Evolutionary conservation across 2,888 invertebrate genomes (phyloP).

Genomic region (Mantis religiosa): DNA sequence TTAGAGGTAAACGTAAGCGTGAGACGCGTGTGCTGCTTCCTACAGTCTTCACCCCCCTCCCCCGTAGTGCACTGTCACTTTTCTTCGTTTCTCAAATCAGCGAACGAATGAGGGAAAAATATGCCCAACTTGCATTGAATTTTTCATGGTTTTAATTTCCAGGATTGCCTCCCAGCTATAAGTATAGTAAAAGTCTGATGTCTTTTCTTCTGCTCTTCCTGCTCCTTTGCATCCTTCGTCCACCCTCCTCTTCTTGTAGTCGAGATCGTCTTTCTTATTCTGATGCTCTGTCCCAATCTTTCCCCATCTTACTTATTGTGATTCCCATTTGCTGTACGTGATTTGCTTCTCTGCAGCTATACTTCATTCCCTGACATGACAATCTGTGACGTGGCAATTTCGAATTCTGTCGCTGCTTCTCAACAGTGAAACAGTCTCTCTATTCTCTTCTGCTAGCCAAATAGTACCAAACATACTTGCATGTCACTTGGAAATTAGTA

Average conservation of each 20-base stretch:
- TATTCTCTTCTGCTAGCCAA: too few relatives aligned
- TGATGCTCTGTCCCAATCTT: not conserved
- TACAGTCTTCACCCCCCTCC: not conserved
- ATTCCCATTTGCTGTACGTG: not conserved
- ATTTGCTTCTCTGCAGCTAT: not conserved
- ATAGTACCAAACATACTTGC: too few relatives aligned
- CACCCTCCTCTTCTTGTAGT: not conserved
- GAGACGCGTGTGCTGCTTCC: not conserved
- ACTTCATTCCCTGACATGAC: not conserved
- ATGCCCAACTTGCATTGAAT: slow-evolving; percentile 27
- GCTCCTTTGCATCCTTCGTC: not conserved
- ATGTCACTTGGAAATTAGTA: too few relatives aligned
- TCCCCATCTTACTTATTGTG: not conserved
- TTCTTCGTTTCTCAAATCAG: slow-evolving; percentile 14
- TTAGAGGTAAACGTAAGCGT: not conserved
- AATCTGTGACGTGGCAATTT: not conserved
- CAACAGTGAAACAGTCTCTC: too few relatives aligned
- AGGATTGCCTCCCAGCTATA: slow-evolving; percentile 30
- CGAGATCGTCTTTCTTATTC: not conserved
- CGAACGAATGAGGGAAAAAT: slow-evolving; percentile 13
- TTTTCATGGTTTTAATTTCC: slow-evolving; percentile 32
- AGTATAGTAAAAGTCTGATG: slow-evolving; percentile 22
- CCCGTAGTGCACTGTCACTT: not conserved
- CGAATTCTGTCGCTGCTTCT: not conserved
- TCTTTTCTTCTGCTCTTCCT: slow-evolving; percentile 3